Evolutionary conservation across 2,888 invertebrate genomes (phyloP).

Genomic region (Ceraclea dissimilis): DNA sequence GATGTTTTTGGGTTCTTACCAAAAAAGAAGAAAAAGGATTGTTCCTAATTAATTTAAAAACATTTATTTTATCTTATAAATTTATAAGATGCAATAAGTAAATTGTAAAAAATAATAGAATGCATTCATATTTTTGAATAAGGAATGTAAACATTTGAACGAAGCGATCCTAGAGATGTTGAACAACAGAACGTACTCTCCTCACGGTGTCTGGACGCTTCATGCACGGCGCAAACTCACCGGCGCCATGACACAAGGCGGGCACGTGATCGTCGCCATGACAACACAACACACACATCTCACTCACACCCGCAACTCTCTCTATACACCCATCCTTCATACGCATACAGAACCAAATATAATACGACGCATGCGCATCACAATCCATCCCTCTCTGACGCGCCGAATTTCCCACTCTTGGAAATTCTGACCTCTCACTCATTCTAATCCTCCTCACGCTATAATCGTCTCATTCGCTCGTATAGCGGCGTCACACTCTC

Average conservation of each 20-base stretch:
- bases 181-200: slow-evolving; percentile 17
- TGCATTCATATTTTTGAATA: background rate
- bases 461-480: no score
- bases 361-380: slow-evolving; percentile 19
- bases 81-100: no score
- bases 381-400: slow-evolving; percentile 15
- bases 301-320: slow-evolving; percentile 26
- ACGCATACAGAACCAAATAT: slow-evolving; percentile 17
- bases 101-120: no score
- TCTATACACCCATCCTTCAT: slow-evolving; percentile 32
- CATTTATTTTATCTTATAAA: no score
- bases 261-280: slow-evolving; percentile 40
- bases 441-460: background rate
- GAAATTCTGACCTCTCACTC: background rate
- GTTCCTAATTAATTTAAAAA: no score
- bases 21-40: no score
- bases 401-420: no score
- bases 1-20: no score
- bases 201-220: slow-evolving; percentile 30
- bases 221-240: slow-evolving; percentile 28
- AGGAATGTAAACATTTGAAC: background rate
- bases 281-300: slow-evolving; percentile 40
- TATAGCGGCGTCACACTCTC: slow-evolving; percentile 6
- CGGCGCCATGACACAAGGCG: slow-evolving; percentile 50
- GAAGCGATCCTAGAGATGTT: background rate